These are phyloP conservation scores for Varecia variegata DNA, from an alignment of 2,797 vertebrate genomes.

Conservation along the genomic window DNA sequence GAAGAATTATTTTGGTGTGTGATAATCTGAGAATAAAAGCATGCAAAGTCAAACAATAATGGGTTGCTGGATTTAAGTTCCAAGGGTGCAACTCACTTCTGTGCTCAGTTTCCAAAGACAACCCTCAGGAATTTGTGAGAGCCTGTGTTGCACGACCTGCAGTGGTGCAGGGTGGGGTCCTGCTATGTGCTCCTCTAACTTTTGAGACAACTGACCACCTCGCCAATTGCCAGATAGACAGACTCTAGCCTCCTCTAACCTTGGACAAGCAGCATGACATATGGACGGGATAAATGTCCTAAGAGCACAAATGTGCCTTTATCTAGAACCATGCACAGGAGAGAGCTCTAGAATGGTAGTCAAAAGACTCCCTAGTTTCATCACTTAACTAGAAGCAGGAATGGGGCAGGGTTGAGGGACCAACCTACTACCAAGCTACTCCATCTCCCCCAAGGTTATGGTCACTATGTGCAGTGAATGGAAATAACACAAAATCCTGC, in stretches of 20 bases:
- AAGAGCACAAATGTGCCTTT: neutral
- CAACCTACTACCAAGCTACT: too few species aligned
- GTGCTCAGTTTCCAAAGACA: neutral
- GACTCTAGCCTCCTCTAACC: neutral
- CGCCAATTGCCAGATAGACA: neutral
- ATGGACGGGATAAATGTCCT: neutral
- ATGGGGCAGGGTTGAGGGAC: neutral
- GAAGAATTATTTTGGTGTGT: neutral
- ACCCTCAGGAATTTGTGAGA: neutral
- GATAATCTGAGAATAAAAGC: neutral
- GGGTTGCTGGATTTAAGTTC: neutral
- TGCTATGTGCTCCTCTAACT: neutral
- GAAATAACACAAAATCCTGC: neutral
- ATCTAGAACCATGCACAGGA: neutral
- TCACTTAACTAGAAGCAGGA: neutral
- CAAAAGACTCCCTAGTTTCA: neutral
- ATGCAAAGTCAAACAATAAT: neutral
- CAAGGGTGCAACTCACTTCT: neutral
- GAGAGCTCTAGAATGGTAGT: neutral
- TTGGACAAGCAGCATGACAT: neutral
- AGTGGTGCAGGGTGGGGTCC: neutral
- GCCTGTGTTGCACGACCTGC: neutral
- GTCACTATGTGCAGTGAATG: neutral
- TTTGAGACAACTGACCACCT: neutral
- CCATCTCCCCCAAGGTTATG: neutral